Evolutionary conservation across 2,888 invertebrate species (phyloP).

Genomic region (Nebria salina): DNA sequence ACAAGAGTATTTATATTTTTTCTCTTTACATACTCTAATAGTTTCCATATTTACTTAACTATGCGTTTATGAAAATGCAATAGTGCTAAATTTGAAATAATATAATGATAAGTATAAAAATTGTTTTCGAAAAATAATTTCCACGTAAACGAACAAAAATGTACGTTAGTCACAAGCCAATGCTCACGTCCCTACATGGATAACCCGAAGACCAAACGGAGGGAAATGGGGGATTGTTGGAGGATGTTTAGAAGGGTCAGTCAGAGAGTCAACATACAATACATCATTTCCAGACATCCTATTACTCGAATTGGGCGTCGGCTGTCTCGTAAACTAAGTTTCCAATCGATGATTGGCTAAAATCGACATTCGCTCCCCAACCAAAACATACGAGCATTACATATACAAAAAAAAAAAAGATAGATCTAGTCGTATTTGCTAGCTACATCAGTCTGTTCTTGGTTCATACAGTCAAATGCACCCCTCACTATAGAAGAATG

Average conservation of each 20-base stretch:
- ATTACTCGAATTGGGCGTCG: conserved; percentile 59
- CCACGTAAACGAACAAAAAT: neutral
- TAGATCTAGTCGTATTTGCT: neutral
- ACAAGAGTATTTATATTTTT: no score
- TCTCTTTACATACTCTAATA: no score
- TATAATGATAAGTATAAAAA: no score
- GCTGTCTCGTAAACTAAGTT: conserved; percentile 54
- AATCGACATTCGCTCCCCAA: conserved; percentile 44
- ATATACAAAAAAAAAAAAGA: neutral
- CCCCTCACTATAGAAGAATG: conserved; percentile 23
- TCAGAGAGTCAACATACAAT: conserved; percentile 53
- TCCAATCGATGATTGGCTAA: conserved; percentile 56
- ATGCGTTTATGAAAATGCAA: no score
- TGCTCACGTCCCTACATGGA: neutral
- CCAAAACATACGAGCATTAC: neutral
- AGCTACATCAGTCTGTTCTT: neutral
- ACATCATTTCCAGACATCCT: conserved; percentile 62
- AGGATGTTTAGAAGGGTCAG: conserved; percentile 53
- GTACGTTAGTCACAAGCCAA: neutral
- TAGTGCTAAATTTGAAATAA: no score
- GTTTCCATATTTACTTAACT: no score
- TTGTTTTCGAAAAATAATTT: no score
- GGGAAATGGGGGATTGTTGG: conserved; percentile 8
- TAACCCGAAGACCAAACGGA: neutral
- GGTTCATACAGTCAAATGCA: neutral